Evolutionary conservation across 2,888 invertebrate species (phyloP).

Genomic region (Lordiphosa andalusiaca): DNA sequence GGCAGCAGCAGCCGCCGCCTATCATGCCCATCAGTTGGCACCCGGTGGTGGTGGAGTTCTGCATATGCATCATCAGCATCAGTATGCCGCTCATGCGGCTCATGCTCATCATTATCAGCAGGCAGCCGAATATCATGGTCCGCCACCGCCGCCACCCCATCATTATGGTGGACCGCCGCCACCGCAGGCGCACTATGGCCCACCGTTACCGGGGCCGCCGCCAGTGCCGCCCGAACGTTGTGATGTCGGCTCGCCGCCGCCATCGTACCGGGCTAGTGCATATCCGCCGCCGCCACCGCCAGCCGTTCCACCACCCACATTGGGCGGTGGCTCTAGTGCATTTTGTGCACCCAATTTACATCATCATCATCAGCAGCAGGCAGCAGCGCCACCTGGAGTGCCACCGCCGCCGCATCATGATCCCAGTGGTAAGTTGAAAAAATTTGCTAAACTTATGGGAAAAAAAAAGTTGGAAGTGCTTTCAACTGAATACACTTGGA

Average conservation of each 20-base stretch:
- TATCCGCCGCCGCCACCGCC: conserved; percentile 54
- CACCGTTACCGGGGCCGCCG: conserved; percentile 46
- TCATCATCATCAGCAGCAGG: conserved; percentile 74
- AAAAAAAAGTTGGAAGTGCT: no score
- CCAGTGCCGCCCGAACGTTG: conserved; percentile 63
- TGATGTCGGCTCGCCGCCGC: conserved; percentile 74
- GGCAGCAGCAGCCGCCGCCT: conserved; percentile 75
- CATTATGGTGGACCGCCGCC: conserved; percentile 61
- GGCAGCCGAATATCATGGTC: conserved; percentile 68
- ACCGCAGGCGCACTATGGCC: conserved; percentile 55
- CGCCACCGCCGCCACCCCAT: conserved; percentile 51
- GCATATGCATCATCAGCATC: conserved; percentile 73
- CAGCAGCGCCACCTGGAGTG: conserved; percentile 41
- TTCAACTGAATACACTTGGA: no score
- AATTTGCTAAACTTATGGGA: not conserved
- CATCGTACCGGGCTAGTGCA: conserved; percentile 70
- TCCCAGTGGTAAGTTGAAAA: conserved; percentile 70
- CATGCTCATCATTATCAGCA: conserved; percentile 73
- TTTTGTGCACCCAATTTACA: conserved; percentile 79
- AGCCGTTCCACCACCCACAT: conserved; percentile 58
- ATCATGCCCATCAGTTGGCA: conserved; percentile 76
- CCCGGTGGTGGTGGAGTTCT: conserved; percentile 63
- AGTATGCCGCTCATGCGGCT: conserved; percentile 65
- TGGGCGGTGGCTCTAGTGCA: conserved; percentile 78
- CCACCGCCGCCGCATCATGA: conserved; percentile 61